Evolutionary conservation across 2,888 invertebrate species (phyloP), one percentile per base, ranked within the genome.

Genomic region (Poecilobothrus nobilitatus): DNA sequence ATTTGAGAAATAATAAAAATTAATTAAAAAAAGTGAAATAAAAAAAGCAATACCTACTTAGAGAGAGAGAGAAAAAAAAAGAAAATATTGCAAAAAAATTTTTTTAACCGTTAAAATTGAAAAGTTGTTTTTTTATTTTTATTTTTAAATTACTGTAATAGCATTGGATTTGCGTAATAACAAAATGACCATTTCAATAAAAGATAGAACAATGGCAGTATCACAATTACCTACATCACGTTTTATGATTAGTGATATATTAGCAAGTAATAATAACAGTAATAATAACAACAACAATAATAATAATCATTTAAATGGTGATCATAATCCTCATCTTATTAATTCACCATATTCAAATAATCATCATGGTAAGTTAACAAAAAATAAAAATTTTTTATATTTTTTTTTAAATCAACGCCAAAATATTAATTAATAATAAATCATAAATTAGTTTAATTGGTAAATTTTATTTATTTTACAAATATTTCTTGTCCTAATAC

Each of bases 241-340:
- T 71, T 79, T 79, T 73, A 79, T 79, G 78, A 79, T 79, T 73
- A 79, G 79, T 68, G 78, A 79, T 69, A 79, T 79, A 67, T 71
- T 79, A 70, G 80, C 78, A 63, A 79, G 78, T 71, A 79, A 79
- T 71, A 53, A 53, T 18, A 53, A 53, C n/a, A 53, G 18, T 18
- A 53, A 53, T 53, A 53, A 18, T 53, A 53, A 53, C 15, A 53
- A n/a, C 18, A 53, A 53, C 18, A 53, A 18, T 53, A 53, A 53
- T 53, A 53, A 53, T 53, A 9, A 53, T 53, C 6, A 9, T 12
- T 15, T n/a, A 53, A 53, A 9, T 53, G 53, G 53, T n/a, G 53
- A 53, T 53, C 53, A 53, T 53, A 53, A 53, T 53, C 6, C 53
- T 1, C 53, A 53, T 53, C 9, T 53, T 53, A 53, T 12, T 53